Conservation (phyloP, 1,140 invertebrate species). For the Cyrtorhinus lividipennis region DNA sequence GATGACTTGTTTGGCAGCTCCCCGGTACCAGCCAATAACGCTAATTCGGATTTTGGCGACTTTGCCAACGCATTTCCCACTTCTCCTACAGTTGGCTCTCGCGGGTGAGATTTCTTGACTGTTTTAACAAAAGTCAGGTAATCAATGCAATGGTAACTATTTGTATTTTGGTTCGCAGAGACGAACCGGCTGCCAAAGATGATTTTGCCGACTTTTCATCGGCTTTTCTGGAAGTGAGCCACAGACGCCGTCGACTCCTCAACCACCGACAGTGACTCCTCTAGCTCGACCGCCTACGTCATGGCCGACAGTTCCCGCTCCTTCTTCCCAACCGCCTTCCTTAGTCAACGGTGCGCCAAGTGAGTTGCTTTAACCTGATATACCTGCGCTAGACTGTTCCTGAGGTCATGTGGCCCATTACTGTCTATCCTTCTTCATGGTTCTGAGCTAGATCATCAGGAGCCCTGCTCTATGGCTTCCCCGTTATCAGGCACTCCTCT, state of each 20-base stretch:
- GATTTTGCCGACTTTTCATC: constrained; percentile 59
- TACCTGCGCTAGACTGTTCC: no score
- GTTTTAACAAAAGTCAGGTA: background rate
- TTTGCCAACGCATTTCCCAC: constrained; percentile 53
- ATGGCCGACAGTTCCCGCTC: background rate
- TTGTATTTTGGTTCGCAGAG: background rate
- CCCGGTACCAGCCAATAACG: constrained; percentile 31
- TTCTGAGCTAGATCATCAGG: no score
- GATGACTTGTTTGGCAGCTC: constrained; percentile 36
- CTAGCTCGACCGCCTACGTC: background rate
- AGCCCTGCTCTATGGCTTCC: no score
- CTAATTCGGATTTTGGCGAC: constrained; percentile 56
- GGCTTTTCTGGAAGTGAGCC: constrained; percentile 32
- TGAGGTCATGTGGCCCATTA: no score
- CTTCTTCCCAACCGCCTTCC: background rate
- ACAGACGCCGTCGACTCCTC: constrained; percentile 19
- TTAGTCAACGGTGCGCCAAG: constrained; percentile 14
- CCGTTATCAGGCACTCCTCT: background rate
- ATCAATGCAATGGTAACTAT: background rate
- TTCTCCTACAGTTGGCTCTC: background rate
- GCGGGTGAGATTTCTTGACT: background rate
- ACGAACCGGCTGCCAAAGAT: constrained; percentile 31
- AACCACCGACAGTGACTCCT: background rate
- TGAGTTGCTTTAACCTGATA: background rate
- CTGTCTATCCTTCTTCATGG: background rate